Evolutionary conservation across 2,888 invertebrate genomes (phyloP).

Genomic region (Anodontia alba): DNA sequence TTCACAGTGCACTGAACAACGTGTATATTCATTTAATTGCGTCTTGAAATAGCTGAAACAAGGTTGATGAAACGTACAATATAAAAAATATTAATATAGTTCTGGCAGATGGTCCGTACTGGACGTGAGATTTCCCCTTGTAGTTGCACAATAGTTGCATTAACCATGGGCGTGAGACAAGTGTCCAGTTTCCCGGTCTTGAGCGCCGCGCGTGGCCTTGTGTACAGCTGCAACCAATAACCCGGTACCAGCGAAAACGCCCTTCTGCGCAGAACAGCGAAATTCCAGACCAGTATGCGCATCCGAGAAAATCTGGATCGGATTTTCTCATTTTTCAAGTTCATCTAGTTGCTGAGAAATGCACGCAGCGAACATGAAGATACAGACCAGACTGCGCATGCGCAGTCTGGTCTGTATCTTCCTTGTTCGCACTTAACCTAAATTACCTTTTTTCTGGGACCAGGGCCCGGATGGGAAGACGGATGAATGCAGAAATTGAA

Average conservation of each 20-base stretch:
- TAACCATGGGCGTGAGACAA: neutral
- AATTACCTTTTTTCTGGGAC: neutral
- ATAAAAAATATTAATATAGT: too few relatives aligned
- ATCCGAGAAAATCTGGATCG: too few relatives aligned
- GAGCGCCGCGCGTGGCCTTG: neutral
- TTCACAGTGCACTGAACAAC: too few relatives aligned
- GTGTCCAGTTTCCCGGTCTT: neutral
- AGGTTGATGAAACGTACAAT: too few relatives aligned
- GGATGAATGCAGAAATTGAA: conserved; percentile 9
- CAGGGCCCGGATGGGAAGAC: neutral
- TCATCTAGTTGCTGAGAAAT: too few relatives aligned
- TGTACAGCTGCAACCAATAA: neutral
- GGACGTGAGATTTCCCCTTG: neutral
- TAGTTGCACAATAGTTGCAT: conserved; percentile 1
- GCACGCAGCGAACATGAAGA: too few relatives aligned
- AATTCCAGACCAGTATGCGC: neutral
- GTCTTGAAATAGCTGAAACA: too few relatives aligned
- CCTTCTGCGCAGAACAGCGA: neutral
- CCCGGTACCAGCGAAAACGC: neutral
- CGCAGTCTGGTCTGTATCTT: neutral
- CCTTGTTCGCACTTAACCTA: neutral
- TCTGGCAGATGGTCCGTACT: too few relatives aligned
- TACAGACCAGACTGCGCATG: too few relatives aligned
- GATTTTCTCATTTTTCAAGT: too few relatives aligned
- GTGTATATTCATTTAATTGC: too few relatives aligned